Evolutionary conservation across 2,113 vertebrate genomes (phyloP), one percentile per base, ranked within the genome.

Genomic region (Chiloscyllium plagiosum): DNA sequence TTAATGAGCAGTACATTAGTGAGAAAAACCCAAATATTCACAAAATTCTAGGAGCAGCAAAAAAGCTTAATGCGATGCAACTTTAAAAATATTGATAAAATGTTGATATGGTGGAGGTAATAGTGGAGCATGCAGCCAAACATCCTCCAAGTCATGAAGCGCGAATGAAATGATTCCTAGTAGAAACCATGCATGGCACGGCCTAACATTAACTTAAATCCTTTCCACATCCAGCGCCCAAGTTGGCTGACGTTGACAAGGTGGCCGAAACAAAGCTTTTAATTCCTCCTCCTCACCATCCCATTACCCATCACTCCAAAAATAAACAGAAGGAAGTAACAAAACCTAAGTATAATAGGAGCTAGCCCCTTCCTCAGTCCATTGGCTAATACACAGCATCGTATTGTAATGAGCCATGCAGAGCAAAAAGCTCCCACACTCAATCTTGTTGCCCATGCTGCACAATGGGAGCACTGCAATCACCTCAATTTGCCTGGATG

Each of bases 141-240:
- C 37, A 72, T 33, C 29, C 37, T 70, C 37, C 12, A 42, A 13
- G 26, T 69, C 37, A 4, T 70, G 19, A 47, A 47, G 37, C 66
- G 70, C 26, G 47, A 76, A 95, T 76, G 69, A 52, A 72, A 50
- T 69, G 92, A 94, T 22, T 66, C 37, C 65, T 17, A 68, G 37
- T n/a, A 93, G 90, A 93, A 93, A 68, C 65, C 90, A 68, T 68
- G 65, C 90, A 94, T 69, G 33, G 65, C 65, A 69, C 66, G 42
- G 93, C 61, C 65, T 10, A 42, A 94, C 20, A 37, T 94, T 69
- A 94, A 94, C n/a, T 66, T 94, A 37, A 94, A 94, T 66, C 68
- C 93, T 94, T 70, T 94, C n/a, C 93, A 95, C 61, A 72, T 68
- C 93, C 26, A 22, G 7, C 65, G 7, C 90, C 90, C 2, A 47